Base-by-base conservation (phyloP, 2,888 invertebrate genomes). In the Chaetoderma sp. region DNA sequence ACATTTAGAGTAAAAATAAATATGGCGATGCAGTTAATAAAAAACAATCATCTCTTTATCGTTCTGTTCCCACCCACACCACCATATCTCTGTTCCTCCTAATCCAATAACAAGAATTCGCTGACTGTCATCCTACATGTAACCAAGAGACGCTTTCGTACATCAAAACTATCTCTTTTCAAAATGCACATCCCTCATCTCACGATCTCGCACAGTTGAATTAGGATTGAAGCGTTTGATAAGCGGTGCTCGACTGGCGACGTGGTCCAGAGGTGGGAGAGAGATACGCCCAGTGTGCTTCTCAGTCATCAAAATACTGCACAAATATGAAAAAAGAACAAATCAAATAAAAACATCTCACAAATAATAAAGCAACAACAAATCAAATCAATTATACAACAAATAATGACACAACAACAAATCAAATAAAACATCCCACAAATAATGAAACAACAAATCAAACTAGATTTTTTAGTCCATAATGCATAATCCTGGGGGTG, bases 161-260 rank as follows among this genome's bases (percentile, higher is more conserved):
- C 18, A 13, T 18, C n/a, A 21, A 49, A 32, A 44, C 76, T 78
- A 82, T 70, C 82, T 72, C 68, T 78, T 78, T 68, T 84, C 83
- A 72, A 83, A 84, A 57, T 70, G 62, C 1, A 81, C 79, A 71
- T 84, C 83, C 50, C 83, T 73, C 79, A 83, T 83, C 54, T 75
- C 79, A 54, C 83, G 59, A 50, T 83, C 83, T 44, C 78, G 65
- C 55, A 78, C 75, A 23, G 76, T 75, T 18, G 78, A 78, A 49
- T 68, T 69, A 5, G 76, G 67, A 6, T 72, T 67, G 6, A 71
- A 54, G 1, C 72, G 58, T 36, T 72, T 72, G 18, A 79, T 62
- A 18, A 81, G 64, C 18, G 81, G 80, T 25, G 66, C 58, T 45
- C 82, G 66, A 10, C 76, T 65, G 0, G 82, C 76, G 23, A 74